Conservation (phyloP, 53 echinoderm and acorn worm species). For the Astropecten irregularis region DNA sequence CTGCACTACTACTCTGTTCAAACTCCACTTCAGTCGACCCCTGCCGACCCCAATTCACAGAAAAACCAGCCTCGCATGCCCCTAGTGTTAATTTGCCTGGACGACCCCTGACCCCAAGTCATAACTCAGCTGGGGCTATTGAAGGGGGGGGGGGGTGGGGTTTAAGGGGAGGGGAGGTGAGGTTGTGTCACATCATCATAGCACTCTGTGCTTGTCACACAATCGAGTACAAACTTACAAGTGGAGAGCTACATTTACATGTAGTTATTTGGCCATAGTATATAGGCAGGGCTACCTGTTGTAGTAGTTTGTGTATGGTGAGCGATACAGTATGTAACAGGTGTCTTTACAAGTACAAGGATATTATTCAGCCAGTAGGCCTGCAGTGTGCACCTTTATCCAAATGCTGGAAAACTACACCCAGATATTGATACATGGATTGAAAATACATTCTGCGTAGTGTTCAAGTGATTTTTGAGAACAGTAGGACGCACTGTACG, state of each 20-base stretch:
- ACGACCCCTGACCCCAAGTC: constrained; percentile 9
- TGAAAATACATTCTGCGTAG: too few relatives aligned
- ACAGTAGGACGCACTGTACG: too few relatives aligned
- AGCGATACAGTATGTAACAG: too few relatives aligned
- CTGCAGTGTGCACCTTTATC: too few relatives aligned
- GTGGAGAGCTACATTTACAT: background rate
- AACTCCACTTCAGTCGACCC: too few relatives aligned
- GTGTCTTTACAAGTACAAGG: too few relatives aligned
- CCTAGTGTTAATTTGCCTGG: constrained; percentile 41
- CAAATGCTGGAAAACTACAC: too few relatives aligned
- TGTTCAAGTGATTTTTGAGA: too few relatives aligned
- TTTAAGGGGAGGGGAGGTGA: background rate
- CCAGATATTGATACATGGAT: too few relatives aligned
- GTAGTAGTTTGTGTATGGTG: too few relatives aligned
- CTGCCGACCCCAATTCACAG: constrained; percentile 12
- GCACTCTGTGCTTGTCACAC: background rate
- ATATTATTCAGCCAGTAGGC: too few relatives aligned
- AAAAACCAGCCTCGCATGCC: constrained; percentile 4
- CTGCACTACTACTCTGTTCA: too few relatives aligned
- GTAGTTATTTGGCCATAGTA: background rate
- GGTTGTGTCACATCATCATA: background rate
- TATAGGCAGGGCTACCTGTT: background rate
- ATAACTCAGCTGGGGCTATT: background rate
- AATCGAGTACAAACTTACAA: background rate
- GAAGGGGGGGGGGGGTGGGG: background rate